Evolutionary conservation across 2,888 invertebrate genomes (phyloP).

Genomic region (Xestia ashworthii): DNA sequence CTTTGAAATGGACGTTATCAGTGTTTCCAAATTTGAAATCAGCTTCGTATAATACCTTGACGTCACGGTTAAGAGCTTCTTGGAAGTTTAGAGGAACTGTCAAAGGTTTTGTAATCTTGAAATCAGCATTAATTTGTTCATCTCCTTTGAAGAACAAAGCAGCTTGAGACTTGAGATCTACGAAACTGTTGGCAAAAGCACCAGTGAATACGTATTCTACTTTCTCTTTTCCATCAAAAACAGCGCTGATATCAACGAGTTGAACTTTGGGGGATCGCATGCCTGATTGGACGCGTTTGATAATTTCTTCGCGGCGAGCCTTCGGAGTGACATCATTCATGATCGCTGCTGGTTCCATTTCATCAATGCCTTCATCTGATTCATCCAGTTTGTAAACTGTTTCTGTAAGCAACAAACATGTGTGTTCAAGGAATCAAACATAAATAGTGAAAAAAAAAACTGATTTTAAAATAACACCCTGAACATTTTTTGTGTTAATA

Average conservation of each 20-base stretch:
- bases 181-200: constrained; percentile 88
- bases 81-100: constrained; percentile 88
- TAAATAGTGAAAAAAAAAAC: background rate
- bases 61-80: constrained; percentile 88
- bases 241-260: constrained; percentile 88
- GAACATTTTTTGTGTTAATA: background rate
- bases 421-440: background rate
- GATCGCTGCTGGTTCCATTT: constrained; percentile 73
- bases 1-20: constrained; percentile 82
- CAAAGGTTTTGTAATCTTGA: constrained; percentile 84
- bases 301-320: constrained; percentile 87
- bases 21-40: constrained; percentile 88
- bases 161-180: constrained; percentile 89
- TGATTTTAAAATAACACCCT: background rate
- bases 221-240: constrained; percentile 88
- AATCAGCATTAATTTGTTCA: constrained; percentile 86
- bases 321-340: constrained; percentile 78
- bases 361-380: constrained; percentile 71
- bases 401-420: constrained; percentile 75
- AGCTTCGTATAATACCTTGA: constrained; percentile 84
- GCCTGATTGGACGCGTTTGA: constrained; percentile 89
- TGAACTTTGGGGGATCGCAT: constrained; percentile 88
- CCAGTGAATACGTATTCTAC: constrained; percentile 88
- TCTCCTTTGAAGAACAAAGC: constrained; percentile 84
- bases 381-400: constrained; percentile 75